Base-by-base conservation (phyloP, 30 jellyfish, hydroid and myxozoan species). In the Sanderia malayensis region DNA sequence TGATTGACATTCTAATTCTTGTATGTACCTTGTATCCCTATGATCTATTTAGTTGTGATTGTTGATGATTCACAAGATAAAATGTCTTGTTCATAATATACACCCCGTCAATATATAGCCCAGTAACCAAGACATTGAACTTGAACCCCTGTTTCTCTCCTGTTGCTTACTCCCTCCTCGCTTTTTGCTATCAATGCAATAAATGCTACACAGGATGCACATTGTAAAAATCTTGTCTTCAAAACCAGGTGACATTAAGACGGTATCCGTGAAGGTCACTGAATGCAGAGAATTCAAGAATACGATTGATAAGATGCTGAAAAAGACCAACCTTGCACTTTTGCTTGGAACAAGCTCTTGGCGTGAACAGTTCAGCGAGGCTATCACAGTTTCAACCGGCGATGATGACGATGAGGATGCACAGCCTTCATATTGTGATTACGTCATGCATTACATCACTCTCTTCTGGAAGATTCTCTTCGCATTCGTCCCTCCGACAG, bases 401-500 rank as follows among this genome's bases (percentile, higher is more conserved):
- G 96, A 87, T 59, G 96, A 80, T 22, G 95, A 81, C 23, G 95
- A 77, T 19, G 97, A 76, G 63, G 95, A 83, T 44, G 94, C 94
- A 17, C 94, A 73, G 53, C 97, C 97, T 2, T 71, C 97, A 0
- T 90, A 90, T 46, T 71, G 76, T 13, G 97, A 90, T 74, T 90
- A 90, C 89, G 94, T 90, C 83, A 90, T 90, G 97, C 97, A 90
- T 73, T 90, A 90, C 86, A 72, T 90, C 81, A 83, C 95, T 0
- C 79, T 90, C 6, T 90, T 90, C 79, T 90, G 97, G 97, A 90
- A 90, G 76, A 63, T 90, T 45, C 70, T 70, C 21, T 90, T 90
- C 68, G 97, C 97, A 23, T 77, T 82, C 49, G 95, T 90, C 11
- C 97, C 97, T 8, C 97, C 97, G 21, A 90, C 97, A 8, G 97